Base-by-base conservation (phyloP, 2,113 vertebrate species). In the Leptocoma aspasia region DNA sequence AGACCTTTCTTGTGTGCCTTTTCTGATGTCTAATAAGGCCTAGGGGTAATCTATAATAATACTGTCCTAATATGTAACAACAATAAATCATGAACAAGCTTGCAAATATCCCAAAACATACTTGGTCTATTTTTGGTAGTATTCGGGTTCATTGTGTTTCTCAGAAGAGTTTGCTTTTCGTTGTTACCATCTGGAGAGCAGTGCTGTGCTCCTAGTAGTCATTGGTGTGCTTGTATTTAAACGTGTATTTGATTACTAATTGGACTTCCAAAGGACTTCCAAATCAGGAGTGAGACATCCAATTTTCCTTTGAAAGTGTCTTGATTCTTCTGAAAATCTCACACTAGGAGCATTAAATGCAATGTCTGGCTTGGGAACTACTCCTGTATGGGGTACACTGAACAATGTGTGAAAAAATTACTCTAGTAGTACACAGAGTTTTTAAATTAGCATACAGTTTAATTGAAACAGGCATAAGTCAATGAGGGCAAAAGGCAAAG, bases 41-140 rank as follows among this genome's bases (percentile, higher is more conserved):
- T 69, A 45, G 20, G 23, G 11, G 26, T 90, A 72, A 87, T 87
- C 70, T 68, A 5, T 87, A 89, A 53, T 60, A 79, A n/a, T 37
- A 76, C 30, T 82, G 65, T 41, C 44, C 49, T 88, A 76, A n/a
- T 82, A 49, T 5, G 26, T 90, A 76, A 42, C 4, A 44, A 26
- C 33, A 64, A 27, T 82, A 93, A 75, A 91, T 91, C 3, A 7
- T 21, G 26, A 91, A 80, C 63, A 93, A n/a, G 59, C 85, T 92
- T 93, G 42, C 59, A 76, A 73, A 41, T 88, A 80, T 72, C 26
- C 31, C 15, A 17, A 69, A 90, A 76, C 53, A 56, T 77, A 65
- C 54, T 93, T 80, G 85, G 33, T 53, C 57, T 90, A 45, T 56
- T 95, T 90, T 82, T 92, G 75, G 50, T 88, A 72, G 31, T 77